Conservation (phyloP, 2,888 invertebrate genomes). For the Polyploca ridens region DNA sequence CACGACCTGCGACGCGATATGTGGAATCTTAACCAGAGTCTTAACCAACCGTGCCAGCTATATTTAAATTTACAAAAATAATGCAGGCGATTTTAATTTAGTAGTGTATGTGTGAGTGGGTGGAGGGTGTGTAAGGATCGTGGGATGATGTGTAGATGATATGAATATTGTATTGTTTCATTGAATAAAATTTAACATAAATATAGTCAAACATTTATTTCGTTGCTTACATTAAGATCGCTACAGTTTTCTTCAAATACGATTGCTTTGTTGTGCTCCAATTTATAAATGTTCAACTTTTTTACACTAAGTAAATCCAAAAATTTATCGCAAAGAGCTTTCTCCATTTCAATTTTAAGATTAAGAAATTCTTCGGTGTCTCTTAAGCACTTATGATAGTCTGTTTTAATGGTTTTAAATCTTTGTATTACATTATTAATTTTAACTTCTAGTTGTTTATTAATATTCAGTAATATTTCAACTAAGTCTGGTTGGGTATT, state of each 20-base stretch:
- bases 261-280: slow-evolving; percentile 5
- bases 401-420: slow-evolving; percentile 47
- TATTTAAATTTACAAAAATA: no score
- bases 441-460: slow-evolving; percentile 55
- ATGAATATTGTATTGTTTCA: no score
- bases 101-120: no score
- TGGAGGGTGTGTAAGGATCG: no score
- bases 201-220: neutral
- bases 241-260: neutral
- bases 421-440: slow-evolving; percentile 38
- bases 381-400: slow-evolving; percentile 61
- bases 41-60: no score
- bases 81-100: no score
- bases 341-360: slow-evolving; percentile 71
- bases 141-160: no score
- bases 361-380: slow-evolving; percentile 70
- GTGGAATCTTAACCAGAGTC: no score
- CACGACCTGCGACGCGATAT: no score
- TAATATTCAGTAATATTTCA: slow-evolving; percentile 58
- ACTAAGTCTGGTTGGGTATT: slow-evolving; percentile 52
- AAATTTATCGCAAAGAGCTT: slow-evolving; percentile 62
- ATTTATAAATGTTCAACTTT: slow-evolving; percentile 25
- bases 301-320: slow-evolving; percentile 51
- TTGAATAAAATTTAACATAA: neutral
- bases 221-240: neutral